phyloP scores from a whole-genome alignment of 2,113 vertebrate species.

The Epinephelus fuscoguttatus region DNA sequence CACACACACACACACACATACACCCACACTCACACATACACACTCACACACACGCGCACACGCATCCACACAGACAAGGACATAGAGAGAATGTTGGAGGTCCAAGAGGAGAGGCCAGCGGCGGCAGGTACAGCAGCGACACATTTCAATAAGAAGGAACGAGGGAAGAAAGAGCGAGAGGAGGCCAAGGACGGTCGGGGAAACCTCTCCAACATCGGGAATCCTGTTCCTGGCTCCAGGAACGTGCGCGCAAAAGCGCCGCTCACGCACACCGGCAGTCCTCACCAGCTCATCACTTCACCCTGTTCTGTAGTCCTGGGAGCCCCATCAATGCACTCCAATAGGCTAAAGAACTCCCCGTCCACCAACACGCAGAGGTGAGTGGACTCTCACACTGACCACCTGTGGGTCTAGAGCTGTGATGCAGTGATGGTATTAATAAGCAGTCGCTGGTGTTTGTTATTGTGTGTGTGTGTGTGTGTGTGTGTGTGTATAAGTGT shows the following conservation, averaged over 20 bases:
- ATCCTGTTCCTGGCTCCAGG: constrained; percentile 76
- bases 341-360: constrained; percentile 84
- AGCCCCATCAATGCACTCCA: constrained; percentile 84
- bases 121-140: constrained; percentile 83
- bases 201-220: constrained; percentile 78
- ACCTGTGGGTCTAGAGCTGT: not conserved
- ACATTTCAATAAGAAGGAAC: constrained; percentile 83
- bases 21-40: constrained; percentile 33
- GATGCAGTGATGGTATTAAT: constrained; percentile 1
- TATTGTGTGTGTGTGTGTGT: not conserved
- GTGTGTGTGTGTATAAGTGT: constrained; percentile 2
- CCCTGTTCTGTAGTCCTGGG: constrained; percentile 84
- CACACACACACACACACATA: constrained; percentile 38
- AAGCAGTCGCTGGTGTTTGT: not conserved
- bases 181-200: constrained; percentile 81
- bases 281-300: constrained; percentile 83
- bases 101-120: constrained; percentile 85
- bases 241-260: constrained; percentile 79
- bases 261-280: constrained; percentile 79
- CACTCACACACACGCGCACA: constrained; percentile 13
- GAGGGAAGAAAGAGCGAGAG: constrained; percentile 83
- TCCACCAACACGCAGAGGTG: constrained; percentile 85
- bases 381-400: constrained; percentile 31
- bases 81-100: constrained; percentile 83
- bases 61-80: constrained; percentile 71